Conservation (phyloP, 2,888 invertebrate genomes). For the Dusona sp. region DNA sequence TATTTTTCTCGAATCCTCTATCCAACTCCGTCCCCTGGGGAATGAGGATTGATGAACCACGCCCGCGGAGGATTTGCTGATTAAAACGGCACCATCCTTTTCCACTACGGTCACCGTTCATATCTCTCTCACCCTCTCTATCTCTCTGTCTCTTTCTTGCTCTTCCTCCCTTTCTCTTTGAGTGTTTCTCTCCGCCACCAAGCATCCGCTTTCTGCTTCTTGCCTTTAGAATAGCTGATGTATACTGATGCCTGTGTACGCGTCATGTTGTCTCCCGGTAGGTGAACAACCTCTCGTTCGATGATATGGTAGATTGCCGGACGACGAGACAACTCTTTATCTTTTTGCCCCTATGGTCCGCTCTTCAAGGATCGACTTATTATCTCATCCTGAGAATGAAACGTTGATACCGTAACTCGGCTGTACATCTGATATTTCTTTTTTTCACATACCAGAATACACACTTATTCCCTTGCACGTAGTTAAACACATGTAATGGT, state of each 20-base stretch:
- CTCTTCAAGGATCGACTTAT: conserved; percentile 25
- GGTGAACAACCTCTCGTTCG: conserved; percentile 58
- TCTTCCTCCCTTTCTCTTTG: conserved; percentile 17
- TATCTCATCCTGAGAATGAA: conserved; percentile 57
- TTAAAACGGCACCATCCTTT: conserved; percentile 62
- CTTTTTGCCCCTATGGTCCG: conserved; percentile 43
- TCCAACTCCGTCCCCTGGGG: conserved; percentile 5
- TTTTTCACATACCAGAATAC: background rate
- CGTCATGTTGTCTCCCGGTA: conserved; percentile 41
- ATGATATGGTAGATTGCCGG: conserved; percentile 60
- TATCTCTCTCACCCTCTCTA: background rate
- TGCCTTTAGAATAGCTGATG: conserved; percentile 49
- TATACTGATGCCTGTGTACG: conserved; percentile 22
- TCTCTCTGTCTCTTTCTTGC: background rate
- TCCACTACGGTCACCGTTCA: conserved; percentile 4
- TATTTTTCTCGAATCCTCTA: conserved; percentile 19
- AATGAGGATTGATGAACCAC: conserved; percentile 65
- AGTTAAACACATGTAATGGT: conserved; percentile 26
- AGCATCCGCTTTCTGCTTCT: conserved; percentile 65
- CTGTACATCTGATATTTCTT: conserved; percentile 36
- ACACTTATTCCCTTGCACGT: conserved; percentile 40
- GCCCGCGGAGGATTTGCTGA: conserved; percentile 59
- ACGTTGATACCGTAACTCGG: conserved; percentile 63
- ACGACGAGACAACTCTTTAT: conserved; percentile 58
- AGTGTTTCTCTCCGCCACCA: conserved; percentile 51